These are phyloP conservation scores for Rhinoraja longicauda DNA, from an alignment of 2,797 vertebrate species.

Conservation along the genomic window DNA sequence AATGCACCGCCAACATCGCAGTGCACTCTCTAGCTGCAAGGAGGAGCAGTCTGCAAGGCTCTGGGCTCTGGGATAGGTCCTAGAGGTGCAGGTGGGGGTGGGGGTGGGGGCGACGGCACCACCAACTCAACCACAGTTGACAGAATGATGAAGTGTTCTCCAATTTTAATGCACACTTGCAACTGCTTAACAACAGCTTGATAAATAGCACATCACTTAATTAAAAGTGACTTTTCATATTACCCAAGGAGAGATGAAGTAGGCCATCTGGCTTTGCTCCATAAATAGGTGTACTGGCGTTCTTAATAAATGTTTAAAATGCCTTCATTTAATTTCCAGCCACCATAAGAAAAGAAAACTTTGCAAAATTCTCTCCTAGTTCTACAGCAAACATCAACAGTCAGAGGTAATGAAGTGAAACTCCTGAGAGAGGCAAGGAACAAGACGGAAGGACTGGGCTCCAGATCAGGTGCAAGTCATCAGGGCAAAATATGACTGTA, in stretches of 20 bases:
- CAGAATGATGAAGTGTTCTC: neutral
- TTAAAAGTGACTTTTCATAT: conserved; percentile 10
- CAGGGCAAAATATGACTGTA: neutral
- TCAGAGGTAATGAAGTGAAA: neutral
- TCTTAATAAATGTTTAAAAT: neutral
- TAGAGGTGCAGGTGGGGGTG: too few species aligned
- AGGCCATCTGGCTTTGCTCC: neutral
- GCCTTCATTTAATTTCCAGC: neutral
- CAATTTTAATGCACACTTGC: neutral
- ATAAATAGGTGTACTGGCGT: neutral
- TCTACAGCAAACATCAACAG: neutral
- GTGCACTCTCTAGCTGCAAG: too few species aligned
- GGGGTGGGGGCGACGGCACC: too few species aligned
- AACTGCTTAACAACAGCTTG: conserved; percentile 11
- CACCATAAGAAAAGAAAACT: neutral
- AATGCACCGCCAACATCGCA: too few species aligned
- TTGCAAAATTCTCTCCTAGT: neutral
- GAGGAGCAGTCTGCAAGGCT: too few species aligned
- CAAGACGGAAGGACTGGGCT: neutral
- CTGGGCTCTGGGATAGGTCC: too few species aligned
- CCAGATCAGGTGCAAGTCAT: neutral
- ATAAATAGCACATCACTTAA: neutral
- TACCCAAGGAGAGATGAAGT: neutral
- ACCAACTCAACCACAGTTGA: too few species aligned
- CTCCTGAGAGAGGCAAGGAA: neutral